Evolutionary conservation across 2,888 invertebrate genomes (phyloP), one percentile per base, ranked within the genome.

Genomic region (Dexiosoma caninum): DNA sequence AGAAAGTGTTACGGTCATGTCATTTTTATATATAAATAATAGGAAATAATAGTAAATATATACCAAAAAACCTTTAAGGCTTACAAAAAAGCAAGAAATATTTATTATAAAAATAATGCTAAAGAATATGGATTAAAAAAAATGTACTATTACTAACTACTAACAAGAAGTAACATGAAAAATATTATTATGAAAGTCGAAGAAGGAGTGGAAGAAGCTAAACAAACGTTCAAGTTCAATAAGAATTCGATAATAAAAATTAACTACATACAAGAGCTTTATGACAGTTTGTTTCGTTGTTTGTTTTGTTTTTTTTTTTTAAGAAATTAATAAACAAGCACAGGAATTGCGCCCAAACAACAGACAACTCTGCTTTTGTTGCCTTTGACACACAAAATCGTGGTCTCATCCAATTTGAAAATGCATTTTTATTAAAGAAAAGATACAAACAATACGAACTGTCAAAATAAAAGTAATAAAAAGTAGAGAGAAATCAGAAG

Each of bases 181-280:
- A 30, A 53, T 40, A 74, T 53, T 7, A 35, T 44, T 19, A 19
- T 55, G 35, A 35, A 35, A 16, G 10, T 0, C 1, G n/a, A 69
- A 7, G 40, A 55, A 62, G 35, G 46, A 12, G 16, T 37, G 37
- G 9, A 27, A 70, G 10, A 51, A 5, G 6, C 9, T 14, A 21
- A 59, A 42, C 35, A 66, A 35, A 30, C 53, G 60, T 53, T 80
- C 75, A 79, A 79, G 71, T 80, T 80, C 75, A 76, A 49, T 70
- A 71, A 27, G 51, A 57, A 14, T 51, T 64, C 1, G 32, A 40
- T 23, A 16, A 42, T 30, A n/a, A n/a, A n/a, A n/a, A n/a, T n/a
- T n/a, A n/a, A n/a, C n/a, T n/a, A n/a, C 3, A 57, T 40, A 66
- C 2, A 40, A 57, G 12, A 40, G 21, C 35, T 44, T n/a, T 21